phyloP scores from a whole-genome alignment of 2,797 vertebrate genomes.

The Phoeniculus purpureus region DNA sequence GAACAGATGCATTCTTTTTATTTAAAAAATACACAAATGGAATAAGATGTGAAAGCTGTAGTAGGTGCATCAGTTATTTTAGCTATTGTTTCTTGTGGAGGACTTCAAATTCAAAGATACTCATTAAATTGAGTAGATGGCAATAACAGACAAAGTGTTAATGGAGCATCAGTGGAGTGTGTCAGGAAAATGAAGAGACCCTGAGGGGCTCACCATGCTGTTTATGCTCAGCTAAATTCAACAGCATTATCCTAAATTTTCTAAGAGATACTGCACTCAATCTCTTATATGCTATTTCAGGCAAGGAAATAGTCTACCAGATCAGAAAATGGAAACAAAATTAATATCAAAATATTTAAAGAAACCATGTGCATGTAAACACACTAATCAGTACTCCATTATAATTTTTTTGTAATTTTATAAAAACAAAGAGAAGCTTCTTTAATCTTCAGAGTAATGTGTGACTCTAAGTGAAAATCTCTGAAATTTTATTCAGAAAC shows the following conservation, averaged over 20 bases:
- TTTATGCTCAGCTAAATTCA: constrained; percentile 65
- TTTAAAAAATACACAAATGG: neutral
- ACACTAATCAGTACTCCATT: neutral
- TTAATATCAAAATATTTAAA: neutral
- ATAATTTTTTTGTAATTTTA: neutral
- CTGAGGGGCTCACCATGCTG: constrained; percentile 79
- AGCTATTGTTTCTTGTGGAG: constrained; percentile 63
- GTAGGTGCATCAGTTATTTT: constrained; percentile 33
- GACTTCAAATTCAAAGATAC: constrained; percentile 77
- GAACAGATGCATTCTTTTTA: neutral
- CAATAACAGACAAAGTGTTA: constrained; percentile 86
- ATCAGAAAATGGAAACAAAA: neutral
- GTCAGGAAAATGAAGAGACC: constrained; percentile 84
- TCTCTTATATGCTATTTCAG: neutral
- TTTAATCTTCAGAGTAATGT: neutral
- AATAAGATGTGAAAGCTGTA: constrained; percentile 29
- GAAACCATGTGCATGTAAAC: neutral
- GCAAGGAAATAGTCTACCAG: neutral
- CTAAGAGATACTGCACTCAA: constrained; percentile 72
- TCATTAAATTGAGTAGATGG: constrained; percentile 85
- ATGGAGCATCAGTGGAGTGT: constrained; percentile 83
- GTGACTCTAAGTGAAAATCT: neutral
- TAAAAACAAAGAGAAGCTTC: neutral
- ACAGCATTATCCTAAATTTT: constrained; percentile 75
- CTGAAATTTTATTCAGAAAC: neutral